A percentile compares a stretch with the other conserved stretches of the same genome.
Conservation (phyloP, 1,140 invertebrate species). For the Pissodes strobi region DNA sequence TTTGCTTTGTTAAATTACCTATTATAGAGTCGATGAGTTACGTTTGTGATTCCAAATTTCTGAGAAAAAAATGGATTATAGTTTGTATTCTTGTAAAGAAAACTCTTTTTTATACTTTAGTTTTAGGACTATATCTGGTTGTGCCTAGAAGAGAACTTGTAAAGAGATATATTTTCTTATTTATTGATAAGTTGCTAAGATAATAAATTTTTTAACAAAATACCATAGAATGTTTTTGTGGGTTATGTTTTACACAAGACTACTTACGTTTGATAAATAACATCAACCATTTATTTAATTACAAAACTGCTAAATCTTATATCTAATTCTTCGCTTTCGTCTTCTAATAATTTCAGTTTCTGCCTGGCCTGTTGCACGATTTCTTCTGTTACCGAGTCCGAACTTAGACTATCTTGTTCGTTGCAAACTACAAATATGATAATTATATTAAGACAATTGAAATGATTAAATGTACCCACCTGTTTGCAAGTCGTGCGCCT, state of each 20-base stretch:
- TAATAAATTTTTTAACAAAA: too few relatives aligned
- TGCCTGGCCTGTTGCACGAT: constrained; percentile 49
- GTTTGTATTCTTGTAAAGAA: too few relatives aligned
- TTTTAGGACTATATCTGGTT: too few relatives aligned
- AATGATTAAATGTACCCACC: not conserved
- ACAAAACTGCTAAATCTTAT: constrained; percentile 38
- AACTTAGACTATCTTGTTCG: not conserved
- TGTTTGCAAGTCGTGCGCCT: not conserved
- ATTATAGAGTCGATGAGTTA: too few relatives aligned
- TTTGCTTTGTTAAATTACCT: too few relatives aligned
- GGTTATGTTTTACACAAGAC: too few relatives aligned
- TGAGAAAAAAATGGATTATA: too few relatives aligned
- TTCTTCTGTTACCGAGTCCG: constrained; percentile 44
- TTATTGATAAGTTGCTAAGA: constrained; percentile 28
- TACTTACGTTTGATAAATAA: too few relatives aligned
- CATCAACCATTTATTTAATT: constrained; percentile 21
- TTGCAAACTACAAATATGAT: not conserved
- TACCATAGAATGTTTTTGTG: too few relatives aligned
- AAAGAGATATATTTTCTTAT: constrained; percentile 36
- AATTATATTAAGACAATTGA: too few relatives aligned
- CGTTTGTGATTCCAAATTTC: too few relatives aligned
- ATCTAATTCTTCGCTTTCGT: constrained; percentile 53
- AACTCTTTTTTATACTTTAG: too few relatives aligned
- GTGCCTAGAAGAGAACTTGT: constrained; percentile 28
- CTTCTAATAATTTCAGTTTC: constrained; percentile 51